Percentiles rank a stretch among this genome's conserved stretches.
Evolutionary conservation across 2,888 invertebrate genomes (phyloP).

Genomic region (Lamellibrachia columna): DNA sequence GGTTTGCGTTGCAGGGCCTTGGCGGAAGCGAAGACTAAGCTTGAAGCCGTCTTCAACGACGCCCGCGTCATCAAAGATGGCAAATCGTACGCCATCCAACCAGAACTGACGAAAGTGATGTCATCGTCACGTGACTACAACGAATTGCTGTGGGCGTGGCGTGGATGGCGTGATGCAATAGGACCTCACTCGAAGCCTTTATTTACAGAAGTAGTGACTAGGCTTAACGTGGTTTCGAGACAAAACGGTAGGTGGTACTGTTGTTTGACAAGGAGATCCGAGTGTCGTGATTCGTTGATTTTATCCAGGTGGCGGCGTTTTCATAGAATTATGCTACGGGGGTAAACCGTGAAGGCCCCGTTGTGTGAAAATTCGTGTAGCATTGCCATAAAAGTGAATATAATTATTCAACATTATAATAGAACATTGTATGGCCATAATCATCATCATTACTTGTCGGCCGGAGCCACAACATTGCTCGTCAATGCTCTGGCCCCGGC

Average conservation of each 20-base stretch:
- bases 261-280: neutral
- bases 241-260: conserved; percentile 71
- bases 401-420: too few species aligned
- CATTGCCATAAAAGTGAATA: too few species aligned
- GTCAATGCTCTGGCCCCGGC: neutral
- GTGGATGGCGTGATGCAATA: conserved; percentile 42
- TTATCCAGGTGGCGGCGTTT: neutral
- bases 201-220: conserved; percentile 80
- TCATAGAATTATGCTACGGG: neutral
- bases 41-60: conserved; percentile 72
- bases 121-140: conserved; percentile 38
- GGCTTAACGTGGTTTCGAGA: conserved; percentile 81
- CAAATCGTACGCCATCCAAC: conserved; percentile 47
- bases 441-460: too few species aligned
- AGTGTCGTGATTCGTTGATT: neutral
- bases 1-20: neutral
- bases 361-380: neutral
- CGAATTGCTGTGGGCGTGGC: conserved; percentile 43
- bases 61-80: conserved; percentile 69
- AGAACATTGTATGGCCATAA: too few species aligned
- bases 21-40: conserved; percentile 22
- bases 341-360: neutral
- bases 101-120: conserved; percentile 52
- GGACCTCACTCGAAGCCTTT: conserved; percentile 65
- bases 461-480: too few species aligned